Evolutionary conservation across 2,797 vertebrate genomes (phyloP).

Genomic region (Crossoptilon crossoptilon): DNA sequence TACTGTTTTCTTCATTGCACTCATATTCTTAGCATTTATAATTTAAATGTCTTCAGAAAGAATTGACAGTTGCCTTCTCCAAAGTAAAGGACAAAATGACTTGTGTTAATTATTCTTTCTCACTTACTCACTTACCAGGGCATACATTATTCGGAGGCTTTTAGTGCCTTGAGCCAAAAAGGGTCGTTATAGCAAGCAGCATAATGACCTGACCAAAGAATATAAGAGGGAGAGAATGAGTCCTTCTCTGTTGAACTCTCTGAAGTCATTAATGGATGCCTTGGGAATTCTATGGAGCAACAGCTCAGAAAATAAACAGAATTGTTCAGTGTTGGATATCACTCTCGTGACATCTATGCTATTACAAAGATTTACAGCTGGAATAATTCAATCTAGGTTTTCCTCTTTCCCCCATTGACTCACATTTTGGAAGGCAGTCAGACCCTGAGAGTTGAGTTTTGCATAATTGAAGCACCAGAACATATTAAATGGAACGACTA

Average conservation of each 20-base stretch:
- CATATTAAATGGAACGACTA: slow-evolving; percentile 59
- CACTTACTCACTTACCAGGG: background rate
- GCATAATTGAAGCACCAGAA: slow-evolving; percentile 63
- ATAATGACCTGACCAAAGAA: slow-evolving; percentile 28
- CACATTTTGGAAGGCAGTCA: slow-evolving; percentile 54
- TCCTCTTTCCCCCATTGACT: slow-evolving; percentile 38
- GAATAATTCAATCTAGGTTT: slow-evolving; percentile 34
- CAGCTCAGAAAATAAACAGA: slow-evolving; percentile 53
- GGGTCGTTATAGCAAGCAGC: slow-evolving; percentile 10
- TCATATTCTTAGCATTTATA: slow-evolving; percentile 18
- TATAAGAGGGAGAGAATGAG: background rate
- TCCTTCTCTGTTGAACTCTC: slow-evolving; percentile 6
- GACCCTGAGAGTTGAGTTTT: slow-evolving; percentile 53
- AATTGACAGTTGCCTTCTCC: slow-evolving; percentile 35
- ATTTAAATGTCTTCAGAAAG: slow-evolving; percentile 28
- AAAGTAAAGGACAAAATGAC: slow-evolving; percentile 32
- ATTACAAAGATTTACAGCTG: slow-evolving; percentile 57
- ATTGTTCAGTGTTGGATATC: slow-evolving; percentile 30
- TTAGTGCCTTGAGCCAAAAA: slow-evolving; percentile 50
- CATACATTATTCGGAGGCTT: slow-evolving; percentile 27
- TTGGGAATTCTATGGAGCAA: slow-evolving; percentile 47
- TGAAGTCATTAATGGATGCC: slow-evolving; percentile 12
- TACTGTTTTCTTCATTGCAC: background rate
- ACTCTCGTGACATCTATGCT: slow-evolving; percentile 28
- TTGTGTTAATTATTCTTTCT: slow-evolving; percentile 45